Conservation (phyloP, 2,113 vertebrate genomes). For the Ia io region DNA sequence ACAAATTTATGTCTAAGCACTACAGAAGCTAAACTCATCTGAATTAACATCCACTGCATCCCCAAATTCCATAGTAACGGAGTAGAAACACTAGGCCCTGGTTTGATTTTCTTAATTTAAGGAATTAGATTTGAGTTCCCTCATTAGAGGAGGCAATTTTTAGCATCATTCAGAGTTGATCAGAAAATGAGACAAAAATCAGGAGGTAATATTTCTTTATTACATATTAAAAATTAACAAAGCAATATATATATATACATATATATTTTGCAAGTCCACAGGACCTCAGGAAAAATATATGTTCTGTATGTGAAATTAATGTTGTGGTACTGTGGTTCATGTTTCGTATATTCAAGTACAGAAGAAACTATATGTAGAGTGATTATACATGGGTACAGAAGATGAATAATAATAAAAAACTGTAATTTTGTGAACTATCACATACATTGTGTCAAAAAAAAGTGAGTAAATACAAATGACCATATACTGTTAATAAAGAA, state of each 20-base stretch:
- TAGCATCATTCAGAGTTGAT: neutral
- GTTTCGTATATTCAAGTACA: constrained; percentile 70
- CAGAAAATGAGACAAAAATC: constrained; percentile 48
- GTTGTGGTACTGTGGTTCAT: constrained; percentile 69
- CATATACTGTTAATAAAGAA: constrained; percentile 72
- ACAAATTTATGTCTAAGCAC: neutral
- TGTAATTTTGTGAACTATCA: constrained; percentile 73
- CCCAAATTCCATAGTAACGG: neutral
- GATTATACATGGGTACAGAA: constrained; percentile 72
- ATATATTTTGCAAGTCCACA: constrained; percentile 80
- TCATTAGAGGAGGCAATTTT: constrained; percentile 30
- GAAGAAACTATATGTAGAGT: constrained; percentile 60
- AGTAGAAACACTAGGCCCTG: neutral
- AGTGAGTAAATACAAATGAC: constrained; percentile 65
- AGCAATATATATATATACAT: constrained; percentile 76
- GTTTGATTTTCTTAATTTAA: constrained; percentile 35
- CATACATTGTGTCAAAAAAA: constrained; percentile 69
- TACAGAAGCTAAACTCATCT: neutral
- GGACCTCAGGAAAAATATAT: constrained; percentile 81
- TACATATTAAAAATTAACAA: constrained; percentile 84
- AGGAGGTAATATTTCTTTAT: constrained; percentile 83
- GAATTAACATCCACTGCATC: neutral
- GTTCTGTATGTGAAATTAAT: constrained; percentile 63
- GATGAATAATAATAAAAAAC: constrained; percentile 71
- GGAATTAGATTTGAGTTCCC: constrained; percentile 32